phyloP scores from a whole-genome alignment of 2,888 invertebrate species.

The Mallateleia sp. region DNA sequence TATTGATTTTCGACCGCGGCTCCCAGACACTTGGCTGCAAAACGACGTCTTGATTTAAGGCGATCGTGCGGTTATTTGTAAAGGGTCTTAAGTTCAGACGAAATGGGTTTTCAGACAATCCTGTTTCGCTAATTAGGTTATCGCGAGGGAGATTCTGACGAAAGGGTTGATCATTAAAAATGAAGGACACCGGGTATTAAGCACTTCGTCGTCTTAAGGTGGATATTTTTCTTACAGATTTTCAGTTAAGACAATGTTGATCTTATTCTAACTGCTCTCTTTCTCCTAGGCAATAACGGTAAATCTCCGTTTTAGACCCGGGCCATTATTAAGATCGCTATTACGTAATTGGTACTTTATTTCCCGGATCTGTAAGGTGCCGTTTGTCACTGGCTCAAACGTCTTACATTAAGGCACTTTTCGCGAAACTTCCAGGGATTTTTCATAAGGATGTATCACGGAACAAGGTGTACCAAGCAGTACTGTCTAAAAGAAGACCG shows the following conservation, averaged over 20 bases:
- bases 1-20: conserved; percentile 56
- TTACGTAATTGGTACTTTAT: conserved; percentile 63
- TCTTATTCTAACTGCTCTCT: conserved; percentile 26
- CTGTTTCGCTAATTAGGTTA: conserved; percentile 23
- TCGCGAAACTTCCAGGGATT: neutral
- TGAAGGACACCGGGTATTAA: too few species aligned
- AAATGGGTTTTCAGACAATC: neutral
- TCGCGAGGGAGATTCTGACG: neutral
- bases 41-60: conserved; percentile 51
- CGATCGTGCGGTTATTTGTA: conserved; percentile 34
- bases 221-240: conserved; percentile 7
- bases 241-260: conserved; percentile 32
- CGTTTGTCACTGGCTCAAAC: conserved; percentile 29
- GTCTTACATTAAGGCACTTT: conserved; percentile 20
- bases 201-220: too few species aligned
- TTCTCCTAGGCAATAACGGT: conserved; percentile 37
- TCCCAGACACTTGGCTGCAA: conserved; percentile 23
- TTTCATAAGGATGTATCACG: neutral
- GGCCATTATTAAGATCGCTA: conserved; percentile 55
- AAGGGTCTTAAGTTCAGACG: conserved; percentile 41
- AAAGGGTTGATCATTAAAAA: too few species aligned
- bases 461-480: neutral
- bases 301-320: conserved; percentile 27
- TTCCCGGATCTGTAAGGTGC: conserved; percentile 4
- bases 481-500: too few species aligned